phyloP scores from a whole-genome alignment of 2,797 vertebrate genomes.

The Geotria australis region DNA sequence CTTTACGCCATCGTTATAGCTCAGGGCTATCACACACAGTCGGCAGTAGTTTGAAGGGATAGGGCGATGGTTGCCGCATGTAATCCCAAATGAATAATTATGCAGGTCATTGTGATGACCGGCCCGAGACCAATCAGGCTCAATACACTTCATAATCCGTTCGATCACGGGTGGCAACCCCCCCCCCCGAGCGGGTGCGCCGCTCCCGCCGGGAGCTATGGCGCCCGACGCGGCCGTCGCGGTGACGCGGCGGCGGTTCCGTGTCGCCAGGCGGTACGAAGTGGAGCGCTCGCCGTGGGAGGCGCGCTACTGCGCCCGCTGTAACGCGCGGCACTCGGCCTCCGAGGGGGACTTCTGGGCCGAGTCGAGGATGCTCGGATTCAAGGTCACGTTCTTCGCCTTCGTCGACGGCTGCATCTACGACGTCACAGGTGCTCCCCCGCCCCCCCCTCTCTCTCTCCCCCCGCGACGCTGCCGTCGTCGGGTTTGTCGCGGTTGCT shows the following conservation, averaged over 20 bases:
- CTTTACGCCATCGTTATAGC: too few species aligned
- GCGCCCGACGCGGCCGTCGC: background rate
- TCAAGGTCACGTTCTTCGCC: conserved; percentile 71
- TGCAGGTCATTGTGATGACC: too few species aligned
- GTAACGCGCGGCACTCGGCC: conserved; percentile 36
- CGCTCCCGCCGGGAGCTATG: background rate
- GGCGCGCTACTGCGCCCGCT: conserved; percentile 60
- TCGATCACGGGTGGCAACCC: too few species aligned
- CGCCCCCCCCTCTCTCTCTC: too few species aligned
- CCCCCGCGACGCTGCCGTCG: too few species aligned
- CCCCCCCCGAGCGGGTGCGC: background rate
- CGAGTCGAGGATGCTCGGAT: conserved; percentile 62
- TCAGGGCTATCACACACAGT: too few species aligned
- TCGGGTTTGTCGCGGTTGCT: background rate
- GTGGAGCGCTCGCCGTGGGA: conserved; percentile 44
- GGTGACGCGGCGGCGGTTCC: background rate
- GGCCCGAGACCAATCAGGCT: too few species aligned
- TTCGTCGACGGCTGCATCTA: conserved; percentile 68
- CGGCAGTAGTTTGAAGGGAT: too few species aligned
- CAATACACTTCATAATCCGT: too few species aligned
- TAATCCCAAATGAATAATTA: too few species aligned
- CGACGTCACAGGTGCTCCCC: conserved; percentile 47
- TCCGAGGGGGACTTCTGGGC: conserved; percentile 82
- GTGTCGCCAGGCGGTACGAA: conserved; percentile 36
- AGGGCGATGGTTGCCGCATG: too few species aligned